A percentile compares a stretch with the other conserved stretches of the same genome.
Evolutionary conservation across 2,797 vertebrate genomes (phyloP).

Genomic region (Limosa lapponica): DNA sequence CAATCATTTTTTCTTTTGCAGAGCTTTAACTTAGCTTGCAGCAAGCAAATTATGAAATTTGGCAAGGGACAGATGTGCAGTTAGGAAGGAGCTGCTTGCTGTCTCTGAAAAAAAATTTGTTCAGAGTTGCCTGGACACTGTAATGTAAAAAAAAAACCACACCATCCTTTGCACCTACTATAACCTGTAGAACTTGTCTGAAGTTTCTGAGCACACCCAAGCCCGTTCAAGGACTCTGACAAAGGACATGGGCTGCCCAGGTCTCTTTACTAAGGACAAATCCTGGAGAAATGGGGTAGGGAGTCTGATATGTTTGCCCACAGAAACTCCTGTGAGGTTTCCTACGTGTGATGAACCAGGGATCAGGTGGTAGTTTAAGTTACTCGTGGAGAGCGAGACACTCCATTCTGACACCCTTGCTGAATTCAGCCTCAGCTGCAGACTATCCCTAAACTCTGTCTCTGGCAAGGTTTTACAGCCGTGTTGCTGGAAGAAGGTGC

Average conservation of each 20-base stretch:
- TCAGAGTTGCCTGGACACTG: not conserved
- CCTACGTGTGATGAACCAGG: not conserved
- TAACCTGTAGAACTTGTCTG: not conserved
- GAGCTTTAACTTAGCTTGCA: not conserved
- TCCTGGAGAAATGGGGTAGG: not conserved
- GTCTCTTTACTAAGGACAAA: not conserved
- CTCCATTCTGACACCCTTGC: not conserved
- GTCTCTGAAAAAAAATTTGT: not conserved
- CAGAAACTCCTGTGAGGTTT: not conserved
- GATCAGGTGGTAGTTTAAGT: not conserved
- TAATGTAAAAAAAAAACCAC: not conserved
- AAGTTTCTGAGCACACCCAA: not conserved
- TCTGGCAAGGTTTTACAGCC: not conserved
- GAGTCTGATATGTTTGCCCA: not conserved
- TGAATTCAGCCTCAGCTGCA: constrained; percentile 8
- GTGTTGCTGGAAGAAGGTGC: not conserved
- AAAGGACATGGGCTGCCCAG: not conserved
- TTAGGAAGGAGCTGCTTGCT: not conserved
- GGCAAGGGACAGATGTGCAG: not conserved
- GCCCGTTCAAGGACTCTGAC: not conserved
- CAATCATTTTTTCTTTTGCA: not conserved
- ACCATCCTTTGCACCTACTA: not conserved
- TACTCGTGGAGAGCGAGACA: not conserved
- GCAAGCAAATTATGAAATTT: not conserved
- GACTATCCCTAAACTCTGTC: not conserved